Evolutionary conservation across 2,888 invertebrate species (phyloP), one percentile per base, ranked within the genome.

Genomic region (Leucania comma): DNA sequence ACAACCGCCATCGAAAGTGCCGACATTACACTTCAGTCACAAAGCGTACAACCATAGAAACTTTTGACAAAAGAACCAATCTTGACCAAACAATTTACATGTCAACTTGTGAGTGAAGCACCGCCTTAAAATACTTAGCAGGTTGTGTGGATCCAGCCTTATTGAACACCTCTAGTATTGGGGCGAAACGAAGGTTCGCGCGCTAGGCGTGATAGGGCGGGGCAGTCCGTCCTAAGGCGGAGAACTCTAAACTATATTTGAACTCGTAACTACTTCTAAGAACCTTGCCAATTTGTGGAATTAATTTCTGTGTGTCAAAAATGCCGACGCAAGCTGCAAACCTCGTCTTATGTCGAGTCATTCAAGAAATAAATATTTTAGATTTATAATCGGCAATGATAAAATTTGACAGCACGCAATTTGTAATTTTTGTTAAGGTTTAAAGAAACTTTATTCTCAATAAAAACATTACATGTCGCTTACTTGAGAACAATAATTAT

Each of bases 151-250:
- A 68, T 54, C 58, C 68, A 72, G 76, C 75, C 32, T 68, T 78
- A 68, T 68, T 58, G 66, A 75, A 69, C 76, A 69, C 80, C 80
- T 74, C 70, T 70, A 60, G 68, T 61, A 62, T 72, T 74, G 73
- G 54, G 57, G 48, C 29, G 22, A 71, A 61, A 17, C 46, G 60
- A 71, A 61, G 81, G 68, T 72, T 68, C 59, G 67, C 66, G 58
- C 88, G 68, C 81, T 84, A 89, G 93, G 94, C 94, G 94, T 93
- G 91, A 90, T 90, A 82, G 89, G 95, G 95, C 94, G 95, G 92
- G 86, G 92, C 90, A 50, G 80, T 69, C 71, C 70, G 86, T 69
- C 88, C 88, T 85, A 89, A 90, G 94, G 94, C 92, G 93, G 93
- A 77, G 85, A 72, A 85, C 65, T 57, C 69, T 65, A 76, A 74